A percentile compares a stretch with the other conserved stretches of the same genome.
phyloP scores from a whole-genome alignment of 1,140 invertebrate species.

The Coelopa frigida region DNA sequence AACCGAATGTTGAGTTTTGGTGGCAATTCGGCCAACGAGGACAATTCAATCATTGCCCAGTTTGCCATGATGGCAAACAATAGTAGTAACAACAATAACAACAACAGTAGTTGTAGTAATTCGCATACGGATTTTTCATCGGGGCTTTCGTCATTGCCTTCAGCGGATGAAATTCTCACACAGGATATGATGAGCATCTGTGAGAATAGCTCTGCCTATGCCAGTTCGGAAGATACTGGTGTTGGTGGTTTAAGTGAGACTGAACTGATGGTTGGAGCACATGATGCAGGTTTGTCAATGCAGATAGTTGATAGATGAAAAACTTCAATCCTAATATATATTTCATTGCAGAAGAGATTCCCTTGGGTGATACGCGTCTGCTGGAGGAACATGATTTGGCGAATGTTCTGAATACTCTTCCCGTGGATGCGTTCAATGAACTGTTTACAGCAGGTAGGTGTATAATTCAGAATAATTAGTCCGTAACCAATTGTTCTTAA shows the following conservation, averaged over 20 bases:
- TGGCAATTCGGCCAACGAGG: no score
- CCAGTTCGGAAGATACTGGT: constrained; percentile 52
- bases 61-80: constrained; percentile 11
- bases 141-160: constrained; percentile 7
- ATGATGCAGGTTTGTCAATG: constrained; percentile 33
- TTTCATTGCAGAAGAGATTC: constrained; percentile 36
- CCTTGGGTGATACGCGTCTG: constrained; percentile 49
- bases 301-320: not conserved
- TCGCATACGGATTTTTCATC: constrained; percentile 16
- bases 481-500: not conserved
- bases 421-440: constrained; percentile 86
- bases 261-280: constrained; percentile 46
- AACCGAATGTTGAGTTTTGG: no score
- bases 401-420: constrained; percentile 81
- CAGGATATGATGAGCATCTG: constrained; percentile 43
- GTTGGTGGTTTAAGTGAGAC: constrained; percentile 50
- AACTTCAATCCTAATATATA: not conserved
- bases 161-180: constrained; percentile 23
- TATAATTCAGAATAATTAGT: not conserved
- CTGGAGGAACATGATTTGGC: constrained; percentile 81
- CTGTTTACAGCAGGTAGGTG: constrained; percentile 60
- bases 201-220: constrained; percentile 52
- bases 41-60: constrained; percentile 9
- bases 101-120: constrained; percentile 13
- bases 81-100: constrained; percentile 26